A percentile compares a stretch with the other conserved stretches of the same genome.
phyloP scores from a whole-genome alignment of 2,113 vertebrate genomes.

The Andinoacara biseriatus region DNA sequence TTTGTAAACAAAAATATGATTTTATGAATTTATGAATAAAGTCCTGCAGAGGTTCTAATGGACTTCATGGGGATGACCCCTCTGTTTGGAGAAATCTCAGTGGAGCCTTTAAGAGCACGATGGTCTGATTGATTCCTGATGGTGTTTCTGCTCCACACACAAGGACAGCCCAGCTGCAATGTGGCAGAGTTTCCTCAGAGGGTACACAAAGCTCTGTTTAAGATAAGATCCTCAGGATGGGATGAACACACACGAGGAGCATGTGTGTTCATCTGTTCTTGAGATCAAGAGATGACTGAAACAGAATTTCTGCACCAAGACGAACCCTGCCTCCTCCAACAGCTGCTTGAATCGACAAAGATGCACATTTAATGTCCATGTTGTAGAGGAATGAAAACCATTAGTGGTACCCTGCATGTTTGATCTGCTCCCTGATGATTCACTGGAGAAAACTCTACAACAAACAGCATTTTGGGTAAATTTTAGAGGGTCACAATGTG shows the following conservation, averaged over 20 bases:
- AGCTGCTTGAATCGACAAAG: background rate
- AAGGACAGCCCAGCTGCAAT: background rate
- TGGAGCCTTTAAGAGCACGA: too few relatives aligned
- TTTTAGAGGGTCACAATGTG: too few relatives aligned
- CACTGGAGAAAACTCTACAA: background rate
- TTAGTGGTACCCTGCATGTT: background rate
- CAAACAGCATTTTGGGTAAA: too few relatives aligned
- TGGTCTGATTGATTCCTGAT: background rate
- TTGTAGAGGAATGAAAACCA: too few relatives aligned
- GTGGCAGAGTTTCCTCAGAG: accelerated
- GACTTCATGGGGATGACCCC: accelerated
- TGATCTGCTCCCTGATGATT: background rate
- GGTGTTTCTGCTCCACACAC: background rate
- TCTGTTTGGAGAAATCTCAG: background rate
- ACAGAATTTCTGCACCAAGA: accelerated
- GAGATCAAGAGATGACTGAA: accelerated
- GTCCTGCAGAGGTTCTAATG: background rate
- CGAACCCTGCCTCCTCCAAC: background rate
- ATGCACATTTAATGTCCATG: background rate
- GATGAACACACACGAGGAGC: background rate
- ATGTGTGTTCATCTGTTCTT: background rate
- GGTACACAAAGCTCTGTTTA: background rate
- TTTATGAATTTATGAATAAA: background rate
- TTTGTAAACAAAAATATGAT: background rate
- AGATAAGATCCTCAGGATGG: background rate